phyloP scores from a whole-genome alignment of 2,888 invertebrate species.

The Agonopterix arenella region DNA sequence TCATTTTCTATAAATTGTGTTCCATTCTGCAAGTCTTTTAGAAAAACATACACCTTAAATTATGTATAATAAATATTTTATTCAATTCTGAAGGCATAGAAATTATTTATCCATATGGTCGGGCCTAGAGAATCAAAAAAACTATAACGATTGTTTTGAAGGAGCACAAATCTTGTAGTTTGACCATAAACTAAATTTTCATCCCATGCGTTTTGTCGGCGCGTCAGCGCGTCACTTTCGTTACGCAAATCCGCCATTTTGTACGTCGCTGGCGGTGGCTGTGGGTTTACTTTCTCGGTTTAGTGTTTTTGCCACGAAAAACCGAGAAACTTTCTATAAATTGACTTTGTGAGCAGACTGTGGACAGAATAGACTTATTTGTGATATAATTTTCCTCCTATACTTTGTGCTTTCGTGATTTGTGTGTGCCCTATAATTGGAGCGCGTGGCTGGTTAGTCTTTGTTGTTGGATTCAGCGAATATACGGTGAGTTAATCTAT shows the following conservation, averaged over 20 bases:
- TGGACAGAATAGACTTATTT: conserved; percentile 48
- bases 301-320: conserved; percentile 64
- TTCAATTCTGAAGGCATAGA: too few relatives aligned
- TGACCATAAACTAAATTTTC: conserved; percentile 26
- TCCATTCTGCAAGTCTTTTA: too few relatives aligned
- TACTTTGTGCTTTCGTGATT: conserved; percentile 69
- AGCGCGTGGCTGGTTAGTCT: conserved; percentile 76
- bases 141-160: too few relatives aligned
- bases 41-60: too few relatives aligned
- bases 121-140: too few relatives aligned
- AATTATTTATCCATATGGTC: too few relatives aligned
- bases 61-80: too few relatives aligned
- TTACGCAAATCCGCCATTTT: conserved; percentile 77
- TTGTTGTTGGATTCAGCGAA: conserved; percentile 73
- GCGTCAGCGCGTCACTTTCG: conserved; percentile 74
- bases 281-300: conserved; percentile 63
- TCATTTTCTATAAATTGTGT: too few relatives aligned
- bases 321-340: conserved; percentile 57
- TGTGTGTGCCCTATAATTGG: conserved; percentile 73
- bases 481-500: conserved; percentile 62
- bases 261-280: conserved; percentile 76
- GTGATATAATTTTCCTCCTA: conserved; percentile 50
- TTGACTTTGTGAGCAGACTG: conserved; percentile 47
- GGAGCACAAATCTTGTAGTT: too few relatives aligned
- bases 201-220: conserved; percentile 51